Percentiles rank a stretch among this genome's conserved stretches.
phyloP scores from a whole-genome alignment of 2,888 invertebrate species.

The Conops quadrifasciatus region DNA sequence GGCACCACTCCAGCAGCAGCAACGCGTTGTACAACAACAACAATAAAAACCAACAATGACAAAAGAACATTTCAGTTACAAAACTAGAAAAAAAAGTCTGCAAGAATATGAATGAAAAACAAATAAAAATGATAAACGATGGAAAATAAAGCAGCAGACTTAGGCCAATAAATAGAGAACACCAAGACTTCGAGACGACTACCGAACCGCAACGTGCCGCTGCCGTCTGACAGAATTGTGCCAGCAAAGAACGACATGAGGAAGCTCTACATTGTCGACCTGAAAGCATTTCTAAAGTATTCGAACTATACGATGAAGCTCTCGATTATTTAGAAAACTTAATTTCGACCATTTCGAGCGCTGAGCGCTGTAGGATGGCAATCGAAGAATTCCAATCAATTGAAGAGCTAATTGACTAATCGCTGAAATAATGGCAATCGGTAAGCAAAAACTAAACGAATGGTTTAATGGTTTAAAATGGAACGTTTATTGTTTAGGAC shows the following conservation, averaged over 20 bases:
- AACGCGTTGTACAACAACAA: slow-evolving; percentile 10
- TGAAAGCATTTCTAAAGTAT: no score
- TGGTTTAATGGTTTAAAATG: no score
- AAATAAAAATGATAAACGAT: slow-evolving; percentile 39
- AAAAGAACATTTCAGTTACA: background rate
- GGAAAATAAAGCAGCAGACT: slow-evolving; percentile 39
- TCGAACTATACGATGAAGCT: no score
- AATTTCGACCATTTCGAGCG: no score
- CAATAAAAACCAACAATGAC: background rate
- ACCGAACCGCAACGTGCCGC: background rate
- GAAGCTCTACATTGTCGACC: background rate
- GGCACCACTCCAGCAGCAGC: background rate
- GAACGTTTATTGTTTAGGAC: no score
- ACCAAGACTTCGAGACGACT: background rate
- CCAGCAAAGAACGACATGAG: background rate
- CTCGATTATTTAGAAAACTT: no score
- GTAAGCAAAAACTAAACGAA: no score
- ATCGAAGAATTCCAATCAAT: no score
- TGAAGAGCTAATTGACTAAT: no score
- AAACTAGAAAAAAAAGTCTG: background rate
- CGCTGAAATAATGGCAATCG: no score
- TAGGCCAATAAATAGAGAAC: slow-evolving; percentile 33
- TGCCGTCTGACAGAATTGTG: background rate
- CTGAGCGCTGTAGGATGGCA: no score
- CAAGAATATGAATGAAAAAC: slow-evolving; percentile 27